Evolutionary conservation across 2,888 invertebrate species (phyloP).

Genomic region (Hemithea aestivaria): DNA sequence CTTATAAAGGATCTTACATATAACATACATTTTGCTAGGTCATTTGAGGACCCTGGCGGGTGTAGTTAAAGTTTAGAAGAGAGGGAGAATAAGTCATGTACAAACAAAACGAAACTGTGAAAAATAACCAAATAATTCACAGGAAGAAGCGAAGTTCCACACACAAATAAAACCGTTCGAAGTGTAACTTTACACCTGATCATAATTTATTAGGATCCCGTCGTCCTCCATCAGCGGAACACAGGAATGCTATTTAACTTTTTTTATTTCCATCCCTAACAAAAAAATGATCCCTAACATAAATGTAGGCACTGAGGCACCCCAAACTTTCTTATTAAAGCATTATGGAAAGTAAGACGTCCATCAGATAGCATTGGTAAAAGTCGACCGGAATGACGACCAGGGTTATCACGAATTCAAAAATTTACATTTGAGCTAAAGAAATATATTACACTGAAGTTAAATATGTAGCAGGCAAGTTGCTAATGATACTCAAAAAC

Average conservation of each 20-base stretch:
- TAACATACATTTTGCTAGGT: no score
- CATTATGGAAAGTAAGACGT: slow-evolving; percentile 50
- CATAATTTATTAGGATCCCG: slow-evolving; percentile 26
- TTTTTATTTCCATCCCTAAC: slow-evolving; percentile 36
- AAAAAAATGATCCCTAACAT: slow-evolving; percentile 34
- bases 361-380: slow-evolving; percentile 37
- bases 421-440: neutral
- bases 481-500: no score
- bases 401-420: slow-evolving; percentile 19
- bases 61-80: no score
- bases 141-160: slow-evolving; percentile 11
- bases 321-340: slow-evolving; percentile 63
- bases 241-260: slow-evolving; percentile 45
- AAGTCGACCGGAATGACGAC: slow-evolving; percentile 16
- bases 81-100: no score
- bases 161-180: slow-evolving; percentile 18
- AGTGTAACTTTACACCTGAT: slow-evolving; percentile 20
- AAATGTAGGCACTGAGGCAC: slow-evolving; percentile 36
- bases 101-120: no score
- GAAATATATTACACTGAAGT: no score
- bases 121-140: no score
- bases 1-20: no score
- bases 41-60: no score
- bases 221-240: slow-evolving; percentile 33
- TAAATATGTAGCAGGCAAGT: no score